phyloP scores from a whole-genome alignment of 2,113 vertebrate species.

The Rana temporaria region DNA sequence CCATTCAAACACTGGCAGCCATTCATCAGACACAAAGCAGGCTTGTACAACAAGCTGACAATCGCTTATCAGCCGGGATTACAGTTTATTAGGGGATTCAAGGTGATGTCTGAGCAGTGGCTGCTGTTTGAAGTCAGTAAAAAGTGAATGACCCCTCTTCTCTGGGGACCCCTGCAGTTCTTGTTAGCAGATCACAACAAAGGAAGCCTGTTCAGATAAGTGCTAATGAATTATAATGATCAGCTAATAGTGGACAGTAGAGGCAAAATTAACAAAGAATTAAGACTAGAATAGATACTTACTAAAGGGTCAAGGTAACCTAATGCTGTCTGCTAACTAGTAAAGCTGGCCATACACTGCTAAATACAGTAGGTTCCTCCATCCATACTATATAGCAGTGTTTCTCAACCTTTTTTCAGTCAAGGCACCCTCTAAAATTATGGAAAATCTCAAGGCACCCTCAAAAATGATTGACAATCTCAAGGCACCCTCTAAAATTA shows the following conservation, averaged over 20 bases:
- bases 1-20: slow-evolving; percentile 40
- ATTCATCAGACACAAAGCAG: slow-evolving; percentile 44
- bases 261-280: slow-evolving; percentile 11
- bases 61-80: slow-evolving; percentile 36
- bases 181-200: neutral
- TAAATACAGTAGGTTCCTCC: too few relatives aligned
- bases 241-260: slow-evolving; percentile 47
- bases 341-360: too few relatives aligned
- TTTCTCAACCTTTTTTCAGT: too few relatives aligned
- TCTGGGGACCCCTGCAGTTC: neutral
- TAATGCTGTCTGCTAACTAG: too few relatives aligned
- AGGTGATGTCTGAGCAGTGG: slow-evolving; percentile 1
- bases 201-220: neutral
- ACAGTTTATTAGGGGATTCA: slow-evolving; percentile 40
- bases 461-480: too few relatives aligned
- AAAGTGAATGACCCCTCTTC: neutral
- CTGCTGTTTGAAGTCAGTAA: slow-evolving; percentile 12
- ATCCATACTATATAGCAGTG: too few relatives aligned
- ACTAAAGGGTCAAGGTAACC: too few relatives aligned
- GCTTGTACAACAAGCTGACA: slow-evolving; percentile 12
- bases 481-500: too few relatives aligned
- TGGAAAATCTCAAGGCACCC: too few relatives aligned
- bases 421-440: too few relatives aligned
- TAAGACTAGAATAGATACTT: neutral
- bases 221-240: slow-evolving; percentile 33